Evolutionary conservation across 2,113 vertebrate genomes (phyloP).

Genomic region (Alethe castanea): DNA sequence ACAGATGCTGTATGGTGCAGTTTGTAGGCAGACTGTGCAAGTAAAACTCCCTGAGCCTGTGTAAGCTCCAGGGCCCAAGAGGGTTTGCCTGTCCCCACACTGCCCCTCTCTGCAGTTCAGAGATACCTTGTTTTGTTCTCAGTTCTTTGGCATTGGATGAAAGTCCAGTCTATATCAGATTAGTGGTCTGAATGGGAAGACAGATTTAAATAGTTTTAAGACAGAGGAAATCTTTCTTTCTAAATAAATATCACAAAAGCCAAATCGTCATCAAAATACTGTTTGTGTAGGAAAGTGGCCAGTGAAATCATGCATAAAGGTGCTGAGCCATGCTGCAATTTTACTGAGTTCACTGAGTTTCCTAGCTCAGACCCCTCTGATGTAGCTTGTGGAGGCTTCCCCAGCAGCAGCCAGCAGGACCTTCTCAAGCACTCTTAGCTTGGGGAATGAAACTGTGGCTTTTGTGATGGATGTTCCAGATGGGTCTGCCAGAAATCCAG

Average conservation of each 20-base stretch:
- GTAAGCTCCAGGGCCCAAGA: neutral
- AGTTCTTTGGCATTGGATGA: neutral
- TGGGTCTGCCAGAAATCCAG: neutral
- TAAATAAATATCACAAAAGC: conserved; percentile 24
- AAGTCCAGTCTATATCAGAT: neutral
- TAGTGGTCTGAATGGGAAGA: neutral
- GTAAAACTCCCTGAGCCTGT: neutral
- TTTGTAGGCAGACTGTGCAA: neutral
- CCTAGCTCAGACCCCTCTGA: neutral
- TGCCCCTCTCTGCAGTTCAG: neutral
- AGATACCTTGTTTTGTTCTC: neutral
- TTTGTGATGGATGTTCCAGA: neutral
- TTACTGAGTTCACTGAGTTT: neutral
- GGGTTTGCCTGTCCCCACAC: neutral
- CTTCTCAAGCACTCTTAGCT: neutral
- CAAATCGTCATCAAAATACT: conserved; percentile 17
- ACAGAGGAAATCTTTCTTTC: conserved; percentile 27
- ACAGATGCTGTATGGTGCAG: neutral
- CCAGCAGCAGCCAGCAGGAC: neutral
- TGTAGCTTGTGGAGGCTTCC: neutral
- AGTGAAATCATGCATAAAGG: neutral
- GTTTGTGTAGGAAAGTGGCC: conserved; percentile 25
- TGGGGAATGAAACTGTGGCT: fast-evolving
- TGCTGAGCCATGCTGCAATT: neutral
- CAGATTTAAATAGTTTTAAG: conserved; percentile 38